Base-by-base conservation (phyloP, 2,888 invertebrate genomes). In the Euclidia mi region DNA sequence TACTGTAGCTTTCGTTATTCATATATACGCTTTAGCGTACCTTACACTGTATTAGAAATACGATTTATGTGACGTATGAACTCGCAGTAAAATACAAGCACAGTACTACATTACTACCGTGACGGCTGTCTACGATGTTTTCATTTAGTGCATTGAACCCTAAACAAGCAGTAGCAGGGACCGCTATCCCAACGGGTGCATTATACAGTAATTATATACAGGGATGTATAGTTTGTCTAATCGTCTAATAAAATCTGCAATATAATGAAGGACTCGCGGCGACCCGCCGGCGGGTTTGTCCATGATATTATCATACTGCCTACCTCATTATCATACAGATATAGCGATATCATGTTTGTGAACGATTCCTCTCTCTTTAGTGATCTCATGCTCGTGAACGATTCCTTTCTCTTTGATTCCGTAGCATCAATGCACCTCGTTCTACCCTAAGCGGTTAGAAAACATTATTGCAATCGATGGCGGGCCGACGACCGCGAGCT, bases 401-500 rank as follows among this genome's bases (percentile, higher is more conserved):
- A 18, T 35, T 41, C 34, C 18, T 37, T 52, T 34, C 45, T 40
- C 32, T 34, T 40, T 34, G 28, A 32, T 18, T 48, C 12, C n/a
- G 14, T 12, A 12, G 18, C 32, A 45, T 20, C 29, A 60, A 40
- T 38, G 34, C 41, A 49, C 32, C 4, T 28, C 12, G 15, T 12
- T 49, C 15, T 41, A 44, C 20, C 34, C 44, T 32, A 12, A 15
- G 37, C 47, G 28, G 40, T 58, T 51, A 25, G 34, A 42, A 40
- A 58, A 55, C 29, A 46, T 49, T 37, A 38, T 14, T 15, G 37
- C 48, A 48, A 61, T 68, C 61, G 61, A 71, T 68, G 32, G 37
- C 49, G 9, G 63, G 73, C 49, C 64, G 29, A 48, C 55, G 63
- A 60, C 66, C 60, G 58, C 44, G 31, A 3, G 29, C 46, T 12